Evolutionary conservation across 2,113 vertebrate genomes (phyloP), one percentile per base, ranked within the genome.

Genomic region (Hemibagrus wyckioides): DNA sequence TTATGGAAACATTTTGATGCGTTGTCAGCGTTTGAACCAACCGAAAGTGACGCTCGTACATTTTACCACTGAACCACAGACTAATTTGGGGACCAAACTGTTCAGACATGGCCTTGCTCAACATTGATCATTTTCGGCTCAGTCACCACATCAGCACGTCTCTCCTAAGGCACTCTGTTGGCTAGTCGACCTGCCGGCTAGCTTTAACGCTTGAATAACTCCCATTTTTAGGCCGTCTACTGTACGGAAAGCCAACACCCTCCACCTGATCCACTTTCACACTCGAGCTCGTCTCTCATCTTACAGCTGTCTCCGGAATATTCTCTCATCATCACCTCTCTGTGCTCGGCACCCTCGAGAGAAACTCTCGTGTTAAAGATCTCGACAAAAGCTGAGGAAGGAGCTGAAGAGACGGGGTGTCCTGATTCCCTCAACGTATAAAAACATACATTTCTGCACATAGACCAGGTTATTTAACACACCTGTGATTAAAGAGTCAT

Each of bases 251-350:
- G 89, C 80, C 88, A 92, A 90, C 89, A 94, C 92, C 90, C 85
- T 71, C 80, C 41, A 85, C 76, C 79, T 89, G 90, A 89, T 90
- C 89, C 88, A 33, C 85, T 89, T 91, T 89, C 88, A 92, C 85
- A 88, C 85, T 87, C 83, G 71, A 13, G 82, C 79, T n/a, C 84
- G 33, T 92, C 86, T 92, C 92, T 94, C 91, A 83, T 36, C 48
- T 94, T 93, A 92, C 92, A 92, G 85, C 85, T 80, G 88, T 90
- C 87, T 90, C 88, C 87, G n/a, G 84, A 89, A 85, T 85, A 50
- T 88, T 91, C 83, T 30, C 84, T 50, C 65, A 69, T 57, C 69
- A 52, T 57, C 69, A 76, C 57, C 81, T 54, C 30, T 36, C 25
- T 54, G 52, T 7, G n/a, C 83, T 79, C 54, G 36, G 52, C 13